Evolutionary conservation across 2,888 invertebrate species (phyloP).

Genomic region (Standfussiana lucernea): DNA sequence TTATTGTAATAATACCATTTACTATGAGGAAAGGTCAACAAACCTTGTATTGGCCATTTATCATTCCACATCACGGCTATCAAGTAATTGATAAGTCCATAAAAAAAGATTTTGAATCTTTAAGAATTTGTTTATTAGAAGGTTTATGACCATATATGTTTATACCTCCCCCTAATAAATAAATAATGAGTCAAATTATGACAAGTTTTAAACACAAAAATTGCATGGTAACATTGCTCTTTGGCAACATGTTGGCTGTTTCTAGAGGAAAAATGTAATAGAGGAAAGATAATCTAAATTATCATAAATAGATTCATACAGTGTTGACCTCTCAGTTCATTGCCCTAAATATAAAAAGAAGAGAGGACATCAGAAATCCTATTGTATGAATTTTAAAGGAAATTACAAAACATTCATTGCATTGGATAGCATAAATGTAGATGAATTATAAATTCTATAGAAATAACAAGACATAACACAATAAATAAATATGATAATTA

Average conservation of each 20-base stretch:
- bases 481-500: slow-evolving; percentile 18
- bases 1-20: background rate
- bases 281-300: background rate
- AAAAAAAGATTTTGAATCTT: background rate
- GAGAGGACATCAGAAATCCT: background rate
- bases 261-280: background rate
- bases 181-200: background rate
- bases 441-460: background rate
- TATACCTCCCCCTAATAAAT: background rate
- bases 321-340: background rate
- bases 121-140: background rate
- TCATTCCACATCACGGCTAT: background rate
- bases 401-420: background rate
- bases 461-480: background rate
- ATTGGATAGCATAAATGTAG: background rate
- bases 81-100: background rate
- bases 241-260: background rate
- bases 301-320: background rate
- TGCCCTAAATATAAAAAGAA: slow-evolving; percentile 6
- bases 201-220: background rate
- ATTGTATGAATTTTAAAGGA: background rate
- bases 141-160: background rate
- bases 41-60: background rate
- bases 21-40: background rate
- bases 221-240: background rate